Conservation (phyloP, 2,113 vertebrate genomes). For the Rhea pennata region DNA sequence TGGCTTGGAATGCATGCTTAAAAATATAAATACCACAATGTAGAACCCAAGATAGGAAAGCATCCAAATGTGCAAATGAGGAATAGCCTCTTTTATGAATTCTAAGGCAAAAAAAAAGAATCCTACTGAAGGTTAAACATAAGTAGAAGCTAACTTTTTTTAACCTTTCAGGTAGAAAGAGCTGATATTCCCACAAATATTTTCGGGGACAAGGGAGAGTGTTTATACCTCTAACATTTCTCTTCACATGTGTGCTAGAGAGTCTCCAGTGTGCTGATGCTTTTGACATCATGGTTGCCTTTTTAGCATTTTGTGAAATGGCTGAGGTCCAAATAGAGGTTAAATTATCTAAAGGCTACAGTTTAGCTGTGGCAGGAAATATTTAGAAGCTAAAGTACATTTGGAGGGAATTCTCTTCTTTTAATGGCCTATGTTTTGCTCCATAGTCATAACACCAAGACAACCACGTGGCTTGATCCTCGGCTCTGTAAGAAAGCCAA, state of each 20-base stretch:
- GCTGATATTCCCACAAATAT: neutral
- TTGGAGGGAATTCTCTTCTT: neutral
- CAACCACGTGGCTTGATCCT: conserved; percentile 98
- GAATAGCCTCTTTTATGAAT: neutral
- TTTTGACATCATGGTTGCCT: neutral
- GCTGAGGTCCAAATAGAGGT: neutral
- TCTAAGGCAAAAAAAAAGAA: neutral
- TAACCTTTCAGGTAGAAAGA: neutral
- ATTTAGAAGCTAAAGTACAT: neutral
- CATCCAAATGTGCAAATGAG: neutral
- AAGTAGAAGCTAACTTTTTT: neutral
- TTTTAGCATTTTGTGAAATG: neutral
- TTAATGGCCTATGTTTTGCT: conserved; percentile 43
- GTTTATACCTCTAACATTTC: neutral
- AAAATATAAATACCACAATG: neutral
- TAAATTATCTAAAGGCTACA: neutral
- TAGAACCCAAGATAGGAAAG: neutral
- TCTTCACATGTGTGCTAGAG: neutral
- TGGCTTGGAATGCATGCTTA: neutral
- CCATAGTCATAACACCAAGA: conserved; percentile 95
- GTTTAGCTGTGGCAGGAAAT: neutral
- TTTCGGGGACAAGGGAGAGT: neutral
- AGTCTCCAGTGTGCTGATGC: neutral
- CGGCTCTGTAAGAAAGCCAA: conserved; percentile 98
- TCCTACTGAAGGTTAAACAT: neutral